Conservation (phyloP, 2,113 vertebrate genomes). For the Lophius piscatorius region DNA sequence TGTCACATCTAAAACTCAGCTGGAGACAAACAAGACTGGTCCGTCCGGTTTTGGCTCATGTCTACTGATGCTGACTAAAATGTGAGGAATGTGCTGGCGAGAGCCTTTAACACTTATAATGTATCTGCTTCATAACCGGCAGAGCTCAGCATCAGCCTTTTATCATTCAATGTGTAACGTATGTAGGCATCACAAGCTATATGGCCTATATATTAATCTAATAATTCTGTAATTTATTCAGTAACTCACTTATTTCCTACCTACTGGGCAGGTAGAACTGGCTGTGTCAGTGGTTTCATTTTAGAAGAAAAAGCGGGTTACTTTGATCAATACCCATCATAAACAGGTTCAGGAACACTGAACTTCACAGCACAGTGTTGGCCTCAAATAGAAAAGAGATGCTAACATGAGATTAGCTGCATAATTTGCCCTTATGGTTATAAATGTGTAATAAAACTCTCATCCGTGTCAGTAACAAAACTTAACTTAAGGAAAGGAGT, state of each 20-base stretch:
- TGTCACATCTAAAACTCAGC: conserved; percentile 30
- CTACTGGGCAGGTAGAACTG: no score
- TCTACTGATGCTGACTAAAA: conserved; percentile 34
- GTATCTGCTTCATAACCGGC: neutral
- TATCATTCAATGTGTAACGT: neutral
- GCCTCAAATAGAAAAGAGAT: no score
- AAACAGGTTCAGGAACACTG: no score
- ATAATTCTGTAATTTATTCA: neutral
- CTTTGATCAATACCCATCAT: no score
- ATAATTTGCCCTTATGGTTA: no score
- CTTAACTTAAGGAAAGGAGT: conserved; percentile 28
- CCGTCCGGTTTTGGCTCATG: conserved; percentile 52
- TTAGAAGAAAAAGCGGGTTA: no score
- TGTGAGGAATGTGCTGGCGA: conserved; percentile 61
- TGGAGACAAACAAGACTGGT: conserved; percentile 58
- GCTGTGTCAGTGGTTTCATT: no score
- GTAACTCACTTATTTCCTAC: neutral
- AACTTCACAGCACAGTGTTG: no score
- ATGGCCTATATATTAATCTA: no score
- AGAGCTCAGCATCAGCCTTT: neutral
- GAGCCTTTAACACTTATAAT: conserved; percentile 1
- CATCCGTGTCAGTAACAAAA: no score
- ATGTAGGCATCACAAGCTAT: neutral
- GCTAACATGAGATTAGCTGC: no score
- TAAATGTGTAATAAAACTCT: no score